phyloP scores from a whole-genome alignment of 2,888 invertebrate genomes.

The Anoncus sp. region DNA sequence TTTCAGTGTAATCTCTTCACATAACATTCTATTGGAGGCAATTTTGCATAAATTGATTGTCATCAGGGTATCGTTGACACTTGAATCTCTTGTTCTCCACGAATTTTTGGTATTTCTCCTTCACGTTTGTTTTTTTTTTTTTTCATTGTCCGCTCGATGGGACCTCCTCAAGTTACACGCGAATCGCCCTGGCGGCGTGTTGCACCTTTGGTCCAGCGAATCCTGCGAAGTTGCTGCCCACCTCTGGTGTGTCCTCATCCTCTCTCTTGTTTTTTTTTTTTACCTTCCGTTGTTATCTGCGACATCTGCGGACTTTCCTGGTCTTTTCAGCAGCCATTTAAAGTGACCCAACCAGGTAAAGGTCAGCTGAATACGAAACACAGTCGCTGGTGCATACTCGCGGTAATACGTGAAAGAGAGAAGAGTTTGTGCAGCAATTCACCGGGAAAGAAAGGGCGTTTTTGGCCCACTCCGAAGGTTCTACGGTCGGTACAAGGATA shows the following conservation, averaged over 20 bases:
- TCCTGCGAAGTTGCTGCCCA: conserved; percentile 26
- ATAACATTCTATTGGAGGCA: conserved; percentile 10
- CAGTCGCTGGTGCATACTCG: conserved; percentile 28
- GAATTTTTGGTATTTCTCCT: conserved; percentile 43
- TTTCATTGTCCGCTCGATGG: conserved; percentile 35
- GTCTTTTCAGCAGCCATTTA: conserved; percentile 56
- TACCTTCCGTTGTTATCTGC: conserved; percentile 56
- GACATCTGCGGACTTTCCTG: conserved; percentile 62
- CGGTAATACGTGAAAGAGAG: conserved; percentile 35
- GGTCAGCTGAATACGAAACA: conserved; percentile 60
- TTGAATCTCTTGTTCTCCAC: conserved; percentile 19
- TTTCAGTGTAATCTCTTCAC: neutral
- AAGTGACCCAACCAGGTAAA: conserved; percentile 52
- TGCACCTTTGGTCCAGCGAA: conserved; percentile 31
- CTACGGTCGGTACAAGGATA: neutral
- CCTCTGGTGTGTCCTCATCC: conserved; percentile 26
- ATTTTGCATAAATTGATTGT: conserved; percentile 31
- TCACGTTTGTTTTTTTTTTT: conserved; percentile 24
- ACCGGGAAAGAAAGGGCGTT: conserved; percentile 34
- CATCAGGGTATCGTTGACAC: conserved; percentile 27
- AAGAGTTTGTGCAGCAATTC: conserved; percentile 24
- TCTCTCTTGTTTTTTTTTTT: conserved; percentile 31
- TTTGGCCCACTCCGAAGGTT: conserved; percentile 27
- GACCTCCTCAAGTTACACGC: conserved; percentile 60
- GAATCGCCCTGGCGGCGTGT: conserved; percentile 28